Evolutionary conservation across 2,113 vertebrate species (phyloP).

Genomic region (Dipodomys merriami): DNA sequence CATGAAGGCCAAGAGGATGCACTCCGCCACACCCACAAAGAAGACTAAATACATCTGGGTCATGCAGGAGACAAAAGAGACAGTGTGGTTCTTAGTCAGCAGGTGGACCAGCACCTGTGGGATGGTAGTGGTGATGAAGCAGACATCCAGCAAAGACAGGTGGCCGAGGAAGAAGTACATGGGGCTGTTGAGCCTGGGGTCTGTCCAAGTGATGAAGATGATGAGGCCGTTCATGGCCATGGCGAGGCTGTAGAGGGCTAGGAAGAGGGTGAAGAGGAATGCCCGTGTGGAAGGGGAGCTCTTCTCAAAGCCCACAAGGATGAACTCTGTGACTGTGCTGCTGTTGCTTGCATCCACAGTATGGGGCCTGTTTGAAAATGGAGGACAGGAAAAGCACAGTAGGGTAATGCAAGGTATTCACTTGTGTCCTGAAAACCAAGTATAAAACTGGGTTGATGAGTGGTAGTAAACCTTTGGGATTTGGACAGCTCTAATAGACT

Average conservation of each 20-base stretch:
- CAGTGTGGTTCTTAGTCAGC: constrained; percentile 19
- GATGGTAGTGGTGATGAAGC: constrained; percentile 69
- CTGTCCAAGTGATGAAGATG: constrained; percentile 67
- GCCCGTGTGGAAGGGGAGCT: constrained; percentile 10
- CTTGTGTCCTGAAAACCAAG: background rate
- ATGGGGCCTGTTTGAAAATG: background rate
- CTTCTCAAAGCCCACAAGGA: constrained; percentile 61
- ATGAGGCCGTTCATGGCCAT: constrained; percentile 68
- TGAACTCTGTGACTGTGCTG: constrained; percentile 65
- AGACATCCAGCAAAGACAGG: constrained; percentile 60
- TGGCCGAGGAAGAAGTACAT: constrained; percentile 72
- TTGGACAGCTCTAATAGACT: background rate
- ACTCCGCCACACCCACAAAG: background rate
- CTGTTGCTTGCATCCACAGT: background rate
- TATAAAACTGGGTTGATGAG: background rate
- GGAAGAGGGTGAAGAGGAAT: constrained; percentile 60
- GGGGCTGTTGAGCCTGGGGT: constrained; percentile 56
- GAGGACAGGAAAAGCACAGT: background rate
- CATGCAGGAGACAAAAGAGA: constrained; percentile 54
- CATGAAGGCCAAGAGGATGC: constrained; percentile 80
- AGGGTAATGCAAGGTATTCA: background rate
- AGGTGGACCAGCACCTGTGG: constrained; percentile 69
- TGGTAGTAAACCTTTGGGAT: background rate
- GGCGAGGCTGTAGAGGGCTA: constrained; percentile 59
- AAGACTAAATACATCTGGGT: constrained; percentile 65